Base-by-base conservation (phyloP, 2,888 invertebrate genomes). In the Himalopsyche japonica region DNA sequence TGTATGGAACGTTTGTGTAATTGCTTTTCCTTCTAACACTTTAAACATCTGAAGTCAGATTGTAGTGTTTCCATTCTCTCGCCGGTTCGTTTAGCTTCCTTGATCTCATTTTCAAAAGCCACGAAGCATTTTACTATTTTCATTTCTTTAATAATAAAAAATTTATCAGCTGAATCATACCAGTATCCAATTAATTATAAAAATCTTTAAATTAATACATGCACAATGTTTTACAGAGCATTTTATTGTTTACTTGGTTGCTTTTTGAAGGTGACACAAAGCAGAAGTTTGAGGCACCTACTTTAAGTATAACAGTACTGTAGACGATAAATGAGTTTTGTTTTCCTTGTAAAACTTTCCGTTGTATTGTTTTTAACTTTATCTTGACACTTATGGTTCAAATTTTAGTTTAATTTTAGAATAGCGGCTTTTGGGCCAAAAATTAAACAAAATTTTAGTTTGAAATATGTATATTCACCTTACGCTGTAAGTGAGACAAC, bases 291-390 rank as follows among this genome's bases (percentile, higher is more conserved):
- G 70, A 70, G 70, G 70, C 27, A 27, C 70, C 12, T 43, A 43
- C 43, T 57, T 57, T 8, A 57, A 70, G 70, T 30, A 70, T 27
- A 70, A 30, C 70, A 27, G 70, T 30, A 70, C 70, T 27, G 70
- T 15, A 27, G 27, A 70, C 27, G 70, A 70, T 70, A 70, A 70
- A 70, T 70, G 70, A 70, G 70, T 70, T 70, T 70, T 70, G 70
- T 70, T 70, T 70, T 27, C 70, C 70, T 70, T 15, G 27, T 24
- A 30, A 57, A 70, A 70, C 70, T 70, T 70, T 70, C 27, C 70
- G 70, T 70, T 70, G 70, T 70, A 70, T 70, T 70, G 70, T 70
- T 70, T 64, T 70, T 70, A 70, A 70, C 70, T 70, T 70, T 70
- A 70, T 70, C 70, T 70, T 70, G 70, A 70, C 27, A 70, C 70